Evolutionary conservation across 2,888 invertebrate genomes (phyloP), one percentile per base, ranked within the genome.

Genomic region (Drosophila peninsularis): DNA sequence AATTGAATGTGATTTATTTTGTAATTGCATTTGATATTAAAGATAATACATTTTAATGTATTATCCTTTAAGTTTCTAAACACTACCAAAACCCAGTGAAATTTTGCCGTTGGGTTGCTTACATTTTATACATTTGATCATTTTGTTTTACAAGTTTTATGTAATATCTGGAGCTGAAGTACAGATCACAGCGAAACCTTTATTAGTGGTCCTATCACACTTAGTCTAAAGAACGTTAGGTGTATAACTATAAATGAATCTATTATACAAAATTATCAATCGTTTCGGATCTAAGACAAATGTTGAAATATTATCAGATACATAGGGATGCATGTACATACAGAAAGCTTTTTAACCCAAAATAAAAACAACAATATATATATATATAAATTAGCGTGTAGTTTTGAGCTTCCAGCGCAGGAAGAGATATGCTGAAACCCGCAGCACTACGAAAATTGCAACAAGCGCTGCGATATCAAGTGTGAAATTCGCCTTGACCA

Each of bases 341-440:
- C 6, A 72, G 55, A 88, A 77, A 84, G 89, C 84, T 85, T 87
- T 78, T 68, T 71, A 75, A 79, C 78, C 76, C 83, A 60, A 72
- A 24, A 52, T 37, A 52, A 52, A 68, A 54, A 55, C 19, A 69
- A 67, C 27, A 57, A 41, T 36, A 17, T 34, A 54, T 45, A 49
- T 9, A 7, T 6, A 17, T 41, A 41, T 24, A 39, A n/a, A 44
- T 70, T 96, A 97, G 94, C 96, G 95, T 63, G 95, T 95, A 67
- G 96, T 95, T 91, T 96, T 96, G 64, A 97, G 94, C 90, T 97
- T 97, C 97, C 97, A 97, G 79, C 96, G 95, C 44, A 97, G 94
- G 93, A 97, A 97, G 63, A 97, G 93, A 93, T 96, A 97, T 10
- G 97, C 97, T 6, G 96, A 94, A 76, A 97, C 93, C 92, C 97